These are phyloP conservation scores for Regulus satrapa DNA, from an alignment of 2,113 vertebrate genomes.

Conservation along the genomic window DNA sequence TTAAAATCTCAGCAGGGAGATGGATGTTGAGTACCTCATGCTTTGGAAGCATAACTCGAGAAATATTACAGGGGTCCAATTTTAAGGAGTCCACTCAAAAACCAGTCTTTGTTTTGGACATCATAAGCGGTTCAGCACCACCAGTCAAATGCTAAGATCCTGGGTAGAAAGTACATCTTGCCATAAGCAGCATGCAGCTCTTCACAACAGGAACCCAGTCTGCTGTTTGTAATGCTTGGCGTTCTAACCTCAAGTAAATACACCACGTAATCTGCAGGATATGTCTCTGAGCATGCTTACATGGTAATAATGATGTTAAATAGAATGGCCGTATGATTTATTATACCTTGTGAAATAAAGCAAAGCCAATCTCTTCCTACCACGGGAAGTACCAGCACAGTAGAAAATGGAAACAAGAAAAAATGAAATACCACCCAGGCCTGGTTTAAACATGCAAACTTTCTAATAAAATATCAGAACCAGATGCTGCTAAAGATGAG, in stretches of 20 bases:
- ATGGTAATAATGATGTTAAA: conserved; percentile 57
- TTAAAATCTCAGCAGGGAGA: not conserved
- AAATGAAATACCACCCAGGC: conserved; percentile 53
- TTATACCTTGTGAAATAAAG: conserved; percentile 65
- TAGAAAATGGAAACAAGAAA: conserved; percentile 70
- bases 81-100: not conserved
- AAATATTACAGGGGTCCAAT: not conserved
- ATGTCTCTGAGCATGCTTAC: conserved; percentile 55
- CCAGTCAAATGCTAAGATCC: not conserved
- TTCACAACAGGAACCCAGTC: conserved; percentile 13
- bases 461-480: conserved; percentile 79
- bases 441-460: conserved; percentile 66
- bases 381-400: conserved; percentile 66
- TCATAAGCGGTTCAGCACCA: not conserved
- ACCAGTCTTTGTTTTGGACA: not conserved
- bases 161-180: not conserved
- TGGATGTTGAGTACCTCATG: not conserved
- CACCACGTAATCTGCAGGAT: conserved; percentile 46
- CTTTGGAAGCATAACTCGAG: not conserved
- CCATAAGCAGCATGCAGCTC: not conserved
- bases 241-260: conserved; percentile 65
- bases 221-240: conserved; percentile 50
- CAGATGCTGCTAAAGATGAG: conserved; percentile 77
- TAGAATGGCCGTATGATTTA: conserved; percentile 69
- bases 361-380: conserved; percentile 55